A percentile compares a stretch with the other conserved stretches of the same genome.
Conservation (phyloP, 2,797 vertebrate species). For the Thalassophryne amazonica region DNA sequence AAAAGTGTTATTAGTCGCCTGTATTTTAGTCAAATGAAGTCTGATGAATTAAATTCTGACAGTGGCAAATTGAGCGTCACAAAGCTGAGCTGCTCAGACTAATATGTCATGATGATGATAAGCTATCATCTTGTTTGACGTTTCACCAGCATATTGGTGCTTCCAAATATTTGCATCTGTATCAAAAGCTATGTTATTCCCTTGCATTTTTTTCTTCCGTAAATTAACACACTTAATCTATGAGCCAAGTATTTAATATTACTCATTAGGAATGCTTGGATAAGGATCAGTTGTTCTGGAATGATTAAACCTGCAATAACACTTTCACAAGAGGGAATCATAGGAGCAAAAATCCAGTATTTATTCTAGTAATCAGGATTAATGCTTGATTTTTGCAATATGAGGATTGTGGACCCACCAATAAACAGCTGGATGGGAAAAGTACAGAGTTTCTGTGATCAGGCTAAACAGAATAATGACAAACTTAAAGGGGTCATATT, state of each 20-base stretch:
- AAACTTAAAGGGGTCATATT: too few species aligned
- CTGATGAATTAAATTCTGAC: slow-evolving; percentile 34
- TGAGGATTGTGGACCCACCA: slow-evolving; percentile 27
- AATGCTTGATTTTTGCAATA: background rate
- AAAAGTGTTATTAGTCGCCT: slow-evolving; percentile 4
- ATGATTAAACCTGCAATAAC: slow-evolving; percentile 47
- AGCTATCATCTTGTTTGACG: slow-evolving; percentile 56
- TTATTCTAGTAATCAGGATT: slow-evolving; percentile 2
- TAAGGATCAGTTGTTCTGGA: slow-evolving; percentile 36
- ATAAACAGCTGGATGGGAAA: slow-evolving; percentile 40
- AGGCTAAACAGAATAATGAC: background rate
- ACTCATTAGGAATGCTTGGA: slow-evolving; percentile 54
- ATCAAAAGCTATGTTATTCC: slow-evolving; percentile 51
- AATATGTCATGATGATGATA: slow-evolving; percentile 63
- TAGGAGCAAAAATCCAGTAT: slow-evolving; percentile 19
- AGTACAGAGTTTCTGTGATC: slow-evolving; percentile 4
- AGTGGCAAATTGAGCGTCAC: slow-evolving; percentile 34
- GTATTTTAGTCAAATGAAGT: slow-evolving; percentile 34
- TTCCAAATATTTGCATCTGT: slow-evolving; percentile 49
- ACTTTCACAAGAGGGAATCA: slow-evolving; percentile 5
- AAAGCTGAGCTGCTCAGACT: slow-evolving; percentile 38
- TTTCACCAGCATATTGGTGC: slow-evolving; percentile 65
- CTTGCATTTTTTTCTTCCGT: slow-evolving; percentile 42
- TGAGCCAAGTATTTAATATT: slow-evolving; percentile 51
- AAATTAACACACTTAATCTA: slow-evolving; percentile 50